Evolutionary conservation across 2,797 vertebrate genomes (phyloP).

Genomic region (Sphenopsis melanotis): DNA sequence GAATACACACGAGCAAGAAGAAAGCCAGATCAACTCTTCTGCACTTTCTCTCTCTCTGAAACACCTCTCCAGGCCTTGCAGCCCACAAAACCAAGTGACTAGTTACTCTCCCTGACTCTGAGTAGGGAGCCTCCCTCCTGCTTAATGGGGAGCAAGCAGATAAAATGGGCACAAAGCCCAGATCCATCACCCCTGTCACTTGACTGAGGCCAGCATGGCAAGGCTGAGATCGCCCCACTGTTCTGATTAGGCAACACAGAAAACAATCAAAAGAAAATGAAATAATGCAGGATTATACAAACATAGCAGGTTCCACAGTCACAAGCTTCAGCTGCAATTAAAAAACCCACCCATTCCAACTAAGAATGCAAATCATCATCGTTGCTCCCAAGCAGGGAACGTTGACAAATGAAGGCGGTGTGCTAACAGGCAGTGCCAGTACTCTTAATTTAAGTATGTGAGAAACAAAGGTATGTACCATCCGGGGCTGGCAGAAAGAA

Average conservation of each 20-base stretch:
- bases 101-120: background rate
- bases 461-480: constrained; percentile 61
- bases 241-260: background rate
- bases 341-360: constrained; percentile 3
- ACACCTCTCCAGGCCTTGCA: background rate
- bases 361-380: constrained; percentile 37
- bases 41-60: background rate
- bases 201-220: background rate
- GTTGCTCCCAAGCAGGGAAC: background rate
- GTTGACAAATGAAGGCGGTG: constrained; percentile 51
- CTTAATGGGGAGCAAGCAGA: background rate
- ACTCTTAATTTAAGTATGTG: constrained; percentile 32
- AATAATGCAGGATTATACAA: background rate
- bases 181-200: background rate
- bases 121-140: background rate
- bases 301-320: background rate
- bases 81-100: background rate
- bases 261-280: constrained; percentile 4
- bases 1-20: background rate
- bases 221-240: background rate
- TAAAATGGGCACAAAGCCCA: background rate
- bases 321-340: constrained; percentile 8
- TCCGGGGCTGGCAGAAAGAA: constrained; percentile 5
- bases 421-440: constrained; percentile 48
- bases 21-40: background rate